A percentile compares a stretch with the other conserved stretches of the same genome.
phyloP scores from a whole-genome alignment of 2,113 vertebrate genomes.

The Coregonus clupeaformis region DNA sequence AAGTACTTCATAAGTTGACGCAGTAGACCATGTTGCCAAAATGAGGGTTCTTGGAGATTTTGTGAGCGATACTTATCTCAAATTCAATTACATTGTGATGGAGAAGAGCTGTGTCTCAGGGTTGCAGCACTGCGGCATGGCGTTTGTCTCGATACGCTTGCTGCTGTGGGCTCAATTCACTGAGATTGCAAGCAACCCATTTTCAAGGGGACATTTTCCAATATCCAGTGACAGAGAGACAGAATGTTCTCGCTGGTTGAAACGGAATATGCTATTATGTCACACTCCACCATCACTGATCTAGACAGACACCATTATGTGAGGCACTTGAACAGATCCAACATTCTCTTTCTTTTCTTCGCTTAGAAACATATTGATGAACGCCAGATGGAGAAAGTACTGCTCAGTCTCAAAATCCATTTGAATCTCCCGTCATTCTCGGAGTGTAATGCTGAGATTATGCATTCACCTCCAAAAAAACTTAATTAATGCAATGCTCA shows the following conservation, averaged over 20 bases:
- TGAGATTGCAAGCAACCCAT: neutral
- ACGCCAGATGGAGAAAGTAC: no score
- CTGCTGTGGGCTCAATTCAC: neutral
- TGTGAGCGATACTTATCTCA: neutral
- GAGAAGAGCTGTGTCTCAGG: neutral
- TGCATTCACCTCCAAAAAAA: constrained; percentile 47
- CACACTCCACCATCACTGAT: neutral
- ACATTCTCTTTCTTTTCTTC: no score
- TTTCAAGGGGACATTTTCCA: no score
- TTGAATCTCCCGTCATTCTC: neutral
- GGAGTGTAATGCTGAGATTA: constrained; percentile 57
- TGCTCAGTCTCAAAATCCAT: neutral
- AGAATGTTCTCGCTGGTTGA: neutral
- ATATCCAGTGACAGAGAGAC: neutral
- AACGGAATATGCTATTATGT: neutral
- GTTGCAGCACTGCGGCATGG: neutral
- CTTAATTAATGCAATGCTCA: constrained; percentile 37
- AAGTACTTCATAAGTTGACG: constrained; percentile 1
- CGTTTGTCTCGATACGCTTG: neutral
- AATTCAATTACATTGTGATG: constrained; percentile 20
- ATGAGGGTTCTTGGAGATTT: neutral
- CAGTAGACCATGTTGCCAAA: neutral
- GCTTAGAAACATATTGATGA: no score
- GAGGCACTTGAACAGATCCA: no score
- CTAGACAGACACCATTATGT: neutral